These are phyloP conservation scores for Scaptodrosophila latifasciaeformis DNA, from an alignment of 2,888 invertebrate genomes.

Conservation along the genomic window DNA sequence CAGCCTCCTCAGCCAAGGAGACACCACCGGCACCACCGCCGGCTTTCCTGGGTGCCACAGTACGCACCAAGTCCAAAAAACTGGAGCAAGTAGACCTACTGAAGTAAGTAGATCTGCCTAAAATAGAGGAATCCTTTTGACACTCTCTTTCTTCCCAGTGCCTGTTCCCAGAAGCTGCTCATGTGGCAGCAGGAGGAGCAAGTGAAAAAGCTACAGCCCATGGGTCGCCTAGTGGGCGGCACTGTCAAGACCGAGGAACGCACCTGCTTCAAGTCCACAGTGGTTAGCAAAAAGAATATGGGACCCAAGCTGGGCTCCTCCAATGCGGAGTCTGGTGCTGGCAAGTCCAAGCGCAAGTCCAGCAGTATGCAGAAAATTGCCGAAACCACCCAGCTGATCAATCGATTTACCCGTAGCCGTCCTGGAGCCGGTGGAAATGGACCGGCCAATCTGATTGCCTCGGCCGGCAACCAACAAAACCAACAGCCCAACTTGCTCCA, in stretches of 20 bases:
- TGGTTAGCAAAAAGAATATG: background rate
- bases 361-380: conserved; percentile 62
- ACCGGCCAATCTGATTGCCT: conserved; percentile 5
- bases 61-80: conserved; percentile 41
- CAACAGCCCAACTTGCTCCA: conserved; percentile 9
- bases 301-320: conserved; percentile 12
- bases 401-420: conserved; percentile 52
- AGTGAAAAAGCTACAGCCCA: conserved; percentile 28
- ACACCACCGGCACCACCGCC: conserved; percentile 22
- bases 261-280: conserved; percentile 14
- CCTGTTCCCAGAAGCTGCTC: conserved; percentile 80
- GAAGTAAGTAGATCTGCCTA: conserved; percentile 31
- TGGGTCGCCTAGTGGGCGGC: conserved; percentile 26
- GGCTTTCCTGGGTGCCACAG: conserved; percentile 28
- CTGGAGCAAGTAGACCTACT: conserved; percentile 52
- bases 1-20: background rate
- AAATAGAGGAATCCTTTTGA: background rate
- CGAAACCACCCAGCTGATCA: conserved; percentile 64
- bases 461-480: conserved; percentile 16
- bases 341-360: conserved; percentile 47
- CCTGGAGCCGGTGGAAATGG: conserved; percentile 24
- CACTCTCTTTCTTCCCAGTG: conserved; percentile 73
- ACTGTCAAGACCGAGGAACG: conserved; percentile 38
- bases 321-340: background rate
- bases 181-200: conserved; percentile 70